Evolutionary conservation across 2,113 vertebrate genomes (phyloP), one percentile per base, ranked within the genome.

Genomic region (Pholis gunnellus): DNA sequence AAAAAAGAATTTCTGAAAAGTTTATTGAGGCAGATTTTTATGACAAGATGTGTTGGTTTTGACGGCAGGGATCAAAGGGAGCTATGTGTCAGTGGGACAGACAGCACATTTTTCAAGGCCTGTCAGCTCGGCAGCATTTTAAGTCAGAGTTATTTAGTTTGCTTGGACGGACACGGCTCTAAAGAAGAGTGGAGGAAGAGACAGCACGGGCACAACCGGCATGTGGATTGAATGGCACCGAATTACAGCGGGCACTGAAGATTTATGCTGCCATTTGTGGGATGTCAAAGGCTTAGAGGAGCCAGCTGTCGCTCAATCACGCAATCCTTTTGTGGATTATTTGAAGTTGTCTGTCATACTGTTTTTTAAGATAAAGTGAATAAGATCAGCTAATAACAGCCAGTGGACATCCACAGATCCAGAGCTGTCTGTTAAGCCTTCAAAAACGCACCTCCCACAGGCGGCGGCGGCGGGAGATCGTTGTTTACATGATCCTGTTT

Each of bases 121-220:
- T 85, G 88, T 93, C 92, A 92, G 89, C 77, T 83, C 46, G 67
- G 48, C 81, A 88, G 89, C 82, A 83, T 88, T 90, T 92, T 82
- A 91, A 94, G 85, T 89, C 89, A 82, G 34, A 87, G 72, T 87
- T 91, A 85, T 91, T 91, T 87, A 82, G 88, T 81, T 85, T 84
- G 85, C 87, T 86, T 83, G 81, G 88, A 92, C 86, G 78, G 78
- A 87, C 81, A 68, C 72, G 14, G 80, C 69, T 57, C 76, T 77
- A 66, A 75, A 82, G 50, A 77, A 83, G 72, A 72, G 61, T 27
- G 34, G 84, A 83, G 15, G 64, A 75, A 61, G 85, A 78, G 75
- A 72, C 81, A 54, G 83, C 78, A 66, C 18, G 5, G 59, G 60
- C 78, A 74, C 83, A 70, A 78, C 48, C 87, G 76, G 85, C 82